Percentiles rank a stretch among this genome's conserved stretches.
Evolutionary conservation across 2,888 invertebrate species (phyloP).

Genomic region (Campoplex nolae): DNA sequence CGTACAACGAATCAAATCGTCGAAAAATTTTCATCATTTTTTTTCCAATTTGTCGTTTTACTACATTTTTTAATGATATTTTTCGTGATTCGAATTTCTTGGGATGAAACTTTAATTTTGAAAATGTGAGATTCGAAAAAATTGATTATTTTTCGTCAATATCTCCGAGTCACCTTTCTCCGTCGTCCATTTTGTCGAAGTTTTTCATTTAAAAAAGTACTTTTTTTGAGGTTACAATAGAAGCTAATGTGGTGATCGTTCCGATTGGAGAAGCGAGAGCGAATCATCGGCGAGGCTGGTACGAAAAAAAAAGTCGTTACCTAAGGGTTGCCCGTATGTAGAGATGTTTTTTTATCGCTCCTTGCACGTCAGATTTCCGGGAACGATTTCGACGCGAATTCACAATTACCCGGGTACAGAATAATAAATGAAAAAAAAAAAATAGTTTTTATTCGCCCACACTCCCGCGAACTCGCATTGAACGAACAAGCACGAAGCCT

Average conservation of each 20-base stretch:
- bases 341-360: neutral
- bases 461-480: slow-evolving; percentile 3
- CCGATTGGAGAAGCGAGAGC: neutral
- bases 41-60: neutral
- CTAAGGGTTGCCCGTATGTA: neutral
- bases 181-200: no score
- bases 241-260: neutral
- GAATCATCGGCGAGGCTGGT: neutral
- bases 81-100: no score
- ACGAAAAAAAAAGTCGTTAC: slow-evolving; percentile 1
- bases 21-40: neutral
- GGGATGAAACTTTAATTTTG: no score
- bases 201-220: neutral
- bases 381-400: slow-evolving; percentile 24
- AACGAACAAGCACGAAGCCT: slow-evolving; percentile 41
- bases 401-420: slow-evolving; percentile 10
- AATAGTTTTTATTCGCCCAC: slow-evolving; percentile 17
- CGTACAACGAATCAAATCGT: neutral
- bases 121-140: neutral
- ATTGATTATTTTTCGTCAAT: no score
- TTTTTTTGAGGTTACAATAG: no score
- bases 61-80: neutral
- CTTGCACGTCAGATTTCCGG: slow-evolving; percentile 10
- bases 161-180: neutral
- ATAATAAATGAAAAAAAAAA: neutral